Conservation (phyloP, 2,888 invertebrate genomes). For the Campoplex capitator region DNA sequence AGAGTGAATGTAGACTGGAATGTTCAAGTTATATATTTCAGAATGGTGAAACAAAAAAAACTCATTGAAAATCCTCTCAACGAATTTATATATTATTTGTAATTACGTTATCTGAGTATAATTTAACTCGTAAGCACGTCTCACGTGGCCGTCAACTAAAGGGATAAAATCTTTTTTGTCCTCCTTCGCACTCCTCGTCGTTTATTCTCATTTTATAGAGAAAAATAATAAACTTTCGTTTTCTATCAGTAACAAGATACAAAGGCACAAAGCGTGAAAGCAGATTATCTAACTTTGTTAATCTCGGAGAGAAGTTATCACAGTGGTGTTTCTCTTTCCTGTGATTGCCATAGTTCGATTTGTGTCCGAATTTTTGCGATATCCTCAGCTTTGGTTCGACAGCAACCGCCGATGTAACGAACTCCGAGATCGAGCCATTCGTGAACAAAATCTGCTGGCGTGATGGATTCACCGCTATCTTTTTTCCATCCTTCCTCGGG, state of each 20-base stretch:
- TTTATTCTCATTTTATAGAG: background rate
- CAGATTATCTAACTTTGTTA: background rate
- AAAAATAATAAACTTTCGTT: constrained; percentile 53
- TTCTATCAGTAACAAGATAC: constrained; percentile 49
- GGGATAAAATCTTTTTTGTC: background rate
- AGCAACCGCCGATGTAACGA: constrained; percentile 96
- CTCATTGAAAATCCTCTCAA: background rate
- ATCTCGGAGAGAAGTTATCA: constrained; percentile 37
- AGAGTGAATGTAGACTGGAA: constrained; percentile 53
- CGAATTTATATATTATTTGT: background rate
- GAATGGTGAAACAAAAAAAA: constrained; percentile 27
- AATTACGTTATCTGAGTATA: background rate
- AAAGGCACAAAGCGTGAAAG: constrained; percentile 60
- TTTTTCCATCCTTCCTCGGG: constrained; percentile 87
- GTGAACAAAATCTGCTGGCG: constrained; percentile 90
- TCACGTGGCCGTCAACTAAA: background rate
- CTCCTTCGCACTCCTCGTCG: background rate
- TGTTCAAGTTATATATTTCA: constrained; percentile 33
- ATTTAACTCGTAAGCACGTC: background rate
- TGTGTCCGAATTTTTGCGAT: constrained; percentile 90
- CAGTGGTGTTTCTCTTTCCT: constrained; percentile 68
- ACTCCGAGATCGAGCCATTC: constrained; percentile 94
- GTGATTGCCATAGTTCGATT: constrained; percentile 85
- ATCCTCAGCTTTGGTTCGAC: constrained; percentile 93
- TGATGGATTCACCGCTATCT: constrained; percentile 87